Percentiles rank a stretch among this genome's conserved stretches.
Conservation (phyloP, 2,113 vertebrate species). For the Irena cyanogastra region DNA sequence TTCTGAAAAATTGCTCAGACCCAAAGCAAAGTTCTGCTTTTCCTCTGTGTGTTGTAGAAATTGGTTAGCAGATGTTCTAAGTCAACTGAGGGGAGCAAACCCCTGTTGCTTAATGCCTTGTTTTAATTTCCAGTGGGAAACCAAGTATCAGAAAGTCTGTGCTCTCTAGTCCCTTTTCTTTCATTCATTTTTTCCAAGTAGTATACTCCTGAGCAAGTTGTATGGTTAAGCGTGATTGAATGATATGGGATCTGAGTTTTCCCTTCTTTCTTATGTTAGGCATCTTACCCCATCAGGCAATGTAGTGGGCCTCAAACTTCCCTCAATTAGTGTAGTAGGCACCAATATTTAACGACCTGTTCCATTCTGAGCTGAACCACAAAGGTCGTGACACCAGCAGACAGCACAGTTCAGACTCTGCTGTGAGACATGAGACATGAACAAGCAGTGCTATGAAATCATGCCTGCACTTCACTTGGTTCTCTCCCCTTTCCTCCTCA, state of each 20-base stretch:
- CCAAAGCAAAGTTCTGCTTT: slow-evolving; percentile 58
- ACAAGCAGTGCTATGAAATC: not conserved
- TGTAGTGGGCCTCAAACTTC: fast-evolving
- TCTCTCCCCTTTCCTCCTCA: not conserved
- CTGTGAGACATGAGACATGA: fast-evolving
- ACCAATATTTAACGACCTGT: not conserved
- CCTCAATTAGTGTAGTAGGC: not conserved
- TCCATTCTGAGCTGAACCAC: not conserved
- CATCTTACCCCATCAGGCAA: not conserved
- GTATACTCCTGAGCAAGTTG: not conserved
- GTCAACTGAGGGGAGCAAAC: slow-evolving; percentile 52
- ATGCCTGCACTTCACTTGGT: not conserved
- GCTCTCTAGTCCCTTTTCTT: not conserved
- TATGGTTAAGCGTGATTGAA: not conserved
- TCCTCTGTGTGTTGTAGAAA: slow-evolving; percentile 33
- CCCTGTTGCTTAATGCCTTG: slow-evolving; percentile 67
- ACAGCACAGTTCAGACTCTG: not conserved
- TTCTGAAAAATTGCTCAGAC: slow-evolving; percentile 63
- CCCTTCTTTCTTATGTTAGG: not conserved
- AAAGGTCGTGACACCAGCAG: not conserved
- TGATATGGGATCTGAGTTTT: not conserved
- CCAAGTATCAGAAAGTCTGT: slow-evolving; percentile 52
- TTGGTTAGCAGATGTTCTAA: slow-evolving; percentile 70
- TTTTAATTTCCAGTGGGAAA: slow-evolving; percentile 74
- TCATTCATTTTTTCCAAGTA: not conserved